phyloP scores from a whole-genome alignment of 2,888 invertebrate species.

The Eilema griseolum region DNA sequence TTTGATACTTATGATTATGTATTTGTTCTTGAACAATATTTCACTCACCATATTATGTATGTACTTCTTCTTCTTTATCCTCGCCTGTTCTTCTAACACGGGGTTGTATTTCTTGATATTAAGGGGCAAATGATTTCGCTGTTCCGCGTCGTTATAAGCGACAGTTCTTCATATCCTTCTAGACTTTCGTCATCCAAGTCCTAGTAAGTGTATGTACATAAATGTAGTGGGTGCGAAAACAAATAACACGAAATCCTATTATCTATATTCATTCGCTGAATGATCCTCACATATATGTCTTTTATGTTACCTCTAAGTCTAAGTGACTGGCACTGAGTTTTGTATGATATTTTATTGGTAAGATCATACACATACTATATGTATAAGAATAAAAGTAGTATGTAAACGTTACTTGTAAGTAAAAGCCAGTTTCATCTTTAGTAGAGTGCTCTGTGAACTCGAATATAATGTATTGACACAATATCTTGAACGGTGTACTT shows the following conservation, averaged over 20 bases:
- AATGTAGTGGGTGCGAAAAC: too few relatives aligned
- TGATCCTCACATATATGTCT: neutral
- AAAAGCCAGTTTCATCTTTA: constrained; percentile 2
- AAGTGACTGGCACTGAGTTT: neutral
- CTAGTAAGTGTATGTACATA: too few relatives aligned
- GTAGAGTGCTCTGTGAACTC: neutral
- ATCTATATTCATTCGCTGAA: neutral
- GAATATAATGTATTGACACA: constrained; percentile 19
- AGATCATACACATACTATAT: neutral
- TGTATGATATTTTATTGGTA: neutral
- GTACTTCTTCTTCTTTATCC: too few relatives aligned
- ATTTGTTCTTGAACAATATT: too few relatives aligned
- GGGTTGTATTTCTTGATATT: too few relatives aligned
- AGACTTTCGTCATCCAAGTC: neutral
- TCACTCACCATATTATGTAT: too few relatives aligned
- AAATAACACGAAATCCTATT: neutral
- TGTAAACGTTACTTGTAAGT: neutral
- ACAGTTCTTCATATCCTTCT: neutral
- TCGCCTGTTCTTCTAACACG: too few relatives aligned
- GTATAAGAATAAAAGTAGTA: neutral
- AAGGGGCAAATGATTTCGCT: neutral
- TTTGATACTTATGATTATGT: too few relatives aligned
- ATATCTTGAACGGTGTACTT: neutral
- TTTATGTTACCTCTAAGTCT: neutral
- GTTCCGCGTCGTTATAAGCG: neutral